These are phyloP conservation scores for Panagrolaimus sp. DNA, from an alignment of 1,140 invertebrate genomes.

Conservation along the genomic window DNA sequence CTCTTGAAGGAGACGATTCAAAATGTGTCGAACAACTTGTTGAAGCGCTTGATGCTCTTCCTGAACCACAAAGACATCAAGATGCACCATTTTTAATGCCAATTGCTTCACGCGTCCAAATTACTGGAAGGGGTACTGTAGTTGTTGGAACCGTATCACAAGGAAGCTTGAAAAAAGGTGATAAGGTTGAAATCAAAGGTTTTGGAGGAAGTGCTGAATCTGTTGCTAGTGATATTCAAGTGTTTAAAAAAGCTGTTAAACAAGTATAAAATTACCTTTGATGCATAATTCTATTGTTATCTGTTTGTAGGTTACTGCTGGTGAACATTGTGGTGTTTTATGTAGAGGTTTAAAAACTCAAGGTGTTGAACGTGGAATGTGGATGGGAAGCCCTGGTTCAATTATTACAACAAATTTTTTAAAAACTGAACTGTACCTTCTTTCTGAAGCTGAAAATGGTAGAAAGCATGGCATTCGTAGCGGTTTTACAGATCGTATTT, in stretches of 20 bases:
- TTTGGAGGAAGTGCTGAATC: constrained; percentile 70
- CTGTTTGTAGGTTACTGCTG: constrained; percentile 64
- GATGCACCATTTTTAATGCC: constrained; percentile 75
- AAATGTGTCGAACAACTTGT: constrained; percentile 69
- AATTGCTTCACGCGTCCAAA: constrained; percentile 73
- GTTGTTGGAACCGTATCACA: constrained; percentile 77
- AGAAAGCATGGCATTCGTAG: constrained; percentile 43
- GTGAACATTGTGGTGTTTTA: constrained; percentile 79
- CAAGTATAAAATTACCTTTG: constrained; percentile 28
- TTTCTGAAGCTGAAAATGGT: constrained; percentile 69
- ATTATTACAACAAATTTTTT: constrained; percentile 71
- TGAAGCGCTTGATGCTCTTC: constrained; percentile 71
- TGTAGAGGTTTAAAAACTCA: constrained; percentile 71
- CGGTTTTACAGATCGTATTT: constrained; percentile 44
- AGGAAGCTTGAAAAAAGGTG: constrained; percentile 84
- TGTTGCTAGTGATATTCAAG: constrained; percentile 65
- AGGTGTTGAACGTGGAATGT: constrained; percentile 72
- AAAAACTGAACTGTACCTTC: constrained; percentile 75
- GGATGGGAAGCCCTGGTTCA: constrained; percentile 68
- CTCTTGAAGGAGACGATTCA: constrained; percentile 72
- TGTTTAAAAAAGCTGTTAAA: constrained; percentile 51
- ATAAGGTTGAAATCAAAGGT: constrained; percentile 83
- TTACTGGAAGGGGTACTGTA: constrained; percentile 85
- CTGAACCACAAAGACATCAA: constrained; percentile 69
- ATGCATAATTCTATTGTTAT: neutral